These are phyloP conservation scores for Eueremaeus valkanovi DNA, from an alignment of 2,888 invertebrate genomes.

Conservation along the genomic window DNA sequence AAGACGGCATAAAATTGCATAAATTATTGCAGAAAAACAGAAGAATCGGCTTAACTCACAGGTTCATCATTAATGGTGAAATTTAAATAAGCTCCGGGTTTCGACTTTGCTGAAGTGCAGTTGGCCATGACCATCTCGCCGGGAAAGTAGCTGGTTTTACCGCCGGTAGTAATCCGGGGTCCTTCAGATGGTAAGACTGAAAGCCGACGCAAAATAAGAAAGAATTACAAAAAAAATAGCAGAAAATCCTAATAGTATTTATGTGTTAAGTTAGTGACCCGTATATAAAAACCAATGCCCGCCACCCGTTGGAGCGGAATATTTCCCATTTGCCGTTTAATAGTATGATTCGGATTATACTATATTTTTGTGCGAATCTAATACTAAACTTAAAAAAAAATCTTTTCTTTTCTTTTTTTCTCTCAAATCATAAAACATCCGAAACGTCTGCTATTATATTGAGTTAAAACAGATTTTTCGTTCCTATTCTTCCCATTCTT, in stretches of 20 bases:
- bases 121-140: slow-evolving; percentile 44
- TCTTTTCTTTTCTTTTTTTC: not conserved
- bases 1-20: too few relatives aligned
- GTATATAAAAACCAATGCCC: slow-evolving; percentile 30
- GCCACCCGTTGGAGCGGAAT: slow-evolving; percentile 25
- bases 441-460: not conserved
- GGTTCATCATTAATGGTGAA: slow-evolving; percentile 46
- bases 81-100: slow-evolving; percentile 44
- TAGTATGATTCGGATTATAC: slow-evolving; percentile 15
- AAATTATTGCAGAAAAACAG: too few relatives aligned
- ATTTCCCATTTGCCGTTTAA: slow-evolving; percentile 28
- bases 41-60: slow-evolving; percentile 35
- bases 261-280: slow-evolving; percentile 26
- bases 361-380: not conserved
- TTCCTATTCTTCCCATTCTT: not conserved
- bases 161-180: slow-evolving; percentile 43
- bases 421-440: slow-evolving; percentile 32
- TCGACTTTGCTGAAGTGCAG: slow-evolving; percentile 47
- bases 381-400: not conserved
- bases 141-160: slow-evolving; percentile 39
- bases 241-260: slow-evolving; percentile 23
- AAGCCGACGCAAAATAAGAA: not conserved
- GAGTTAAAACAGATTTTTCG: not conserved
- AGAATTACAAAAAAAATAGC: not conserved
- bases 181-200: slow-evolving; percentile 46